These are phyloP conservation scores for Anguilla japonica DNA, from an alignment of 2,113 vertebrate genomes.

Conservation along the genomic window DNA sequence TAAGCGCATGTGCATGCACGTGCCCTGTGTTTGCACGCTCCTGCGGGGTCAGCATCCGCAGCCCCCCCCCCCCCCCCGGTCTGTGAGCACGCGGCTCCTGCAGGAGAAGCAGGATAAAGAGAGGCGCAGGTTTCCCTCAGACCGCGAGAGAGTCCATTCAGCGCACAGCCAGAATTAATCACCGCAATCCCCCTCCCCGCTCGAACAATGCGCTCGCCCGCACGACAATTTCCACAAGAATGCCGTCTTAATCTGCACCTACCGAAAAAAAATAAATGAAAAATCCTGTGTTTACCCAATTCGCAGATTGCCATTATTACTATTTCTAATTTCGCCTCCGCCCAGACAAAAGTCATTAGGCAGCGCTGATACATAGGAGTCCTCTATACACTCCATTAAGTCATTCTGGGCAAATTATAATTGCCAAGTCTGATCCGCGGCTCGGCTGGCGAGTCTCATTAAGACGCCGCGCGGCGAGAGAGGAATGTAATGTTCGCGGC, in stretches of 20 bases:
- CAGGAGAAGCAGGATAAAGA: neutral
- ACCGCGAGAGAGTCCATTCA: slow-evolving; percentile 18
- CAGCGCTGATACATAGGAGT: slow-evolving; percentile 68
- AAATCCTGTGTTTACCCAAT: slow-evolving; percentile 63
- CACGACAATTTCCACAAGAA: slow-evolving; percentile 73
- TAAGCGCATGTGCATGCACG: no score
- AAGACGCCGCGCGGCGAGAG: slow-evolving; percentile 73
- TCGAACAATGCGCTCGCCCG: slow-evolving; percentile 70
- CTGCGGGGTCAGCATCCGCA: neutral
- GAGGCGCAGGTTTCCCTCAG: neutral
- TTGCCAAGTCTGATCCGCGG: slow-evolving; percentile 71
- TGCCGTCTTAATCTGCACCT: slow-evolving; percentile 73
- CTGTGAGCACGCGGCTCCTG: neutral
- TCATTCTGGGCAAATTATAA: slow-evolving; percentile 75
- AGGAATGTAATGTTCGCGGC: slow-evolving; percentile 77
- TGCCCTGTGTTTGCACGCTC: neutral
- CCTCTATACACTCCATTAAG: slow-evolving; percentile 74
- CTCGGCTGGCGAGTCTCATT: slow-evolving; percentile 69
- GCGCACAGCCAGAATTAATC: slow-evolving; percentile 71
- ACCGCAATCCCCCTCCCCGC: slow-evolving; percentile 59
- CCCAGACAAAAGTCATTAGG: slow-evolving; percentile 72
- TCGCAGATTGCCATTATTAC: slow-evolving; percentile 65
- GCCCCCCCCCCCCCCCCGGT: neutral
- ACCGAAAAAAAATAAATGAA: slow-evolving; percentile 23
- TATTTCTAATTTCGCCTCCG: slow-evolving; percentile 59